Evolutionary conservation across 1,140 invertebrate species (phyloP).

Genomic region (Drosophila seguyi): DNA sequence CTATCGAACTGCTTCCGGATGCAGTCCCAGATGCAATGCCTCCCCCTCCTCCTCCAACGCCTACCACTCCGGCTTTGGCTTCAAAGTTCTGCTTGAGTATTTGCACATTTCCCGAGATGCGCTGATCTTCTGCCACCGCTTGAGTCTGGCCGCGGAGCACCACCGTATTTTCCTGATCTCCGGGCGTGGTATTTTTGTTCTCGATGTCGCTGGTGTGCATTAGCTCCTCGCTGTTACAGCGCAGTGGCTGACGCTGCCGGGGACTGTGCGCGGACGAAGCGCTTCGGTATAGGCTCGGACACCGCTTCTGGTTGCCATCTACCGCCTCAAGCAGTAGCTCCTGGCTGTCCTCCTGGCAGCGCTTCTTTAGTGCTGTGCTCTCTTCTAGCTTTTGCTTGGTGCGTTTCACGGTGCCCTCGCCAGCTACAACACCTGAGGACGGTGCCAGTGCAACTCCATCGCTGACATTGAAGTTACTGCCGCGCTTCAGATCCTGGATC

Average conservation of each 20-base stretch:
- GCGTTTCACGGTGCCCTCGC: constrained; percentile 89
- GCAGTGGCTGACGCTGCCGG: constrained; percentile 62
- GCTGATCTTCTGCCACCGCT: constrained; percentile 67
- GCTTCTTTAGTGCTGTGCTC: constrained; percentile 86
- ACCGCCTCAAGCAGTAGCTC: constrained; percentile 41
- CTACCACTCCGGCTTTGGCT: constrained; percentile 88
- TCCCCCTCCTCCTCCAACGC: constrained; percentile 25
- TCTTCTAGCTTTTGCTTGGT: constrained; percentile 92
- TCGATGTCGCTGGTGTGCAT: constrained; percentile 83
- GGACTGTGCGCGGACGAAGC: constrained; percentile 67
- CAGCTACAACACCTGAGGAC: constrained; percentile 78
- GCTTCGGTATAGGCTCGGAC: constrained; percentile 69
- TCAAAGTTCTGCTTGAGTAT: constrained; percentile 95
- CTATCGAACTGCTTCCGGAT: constrained; percentile 66
- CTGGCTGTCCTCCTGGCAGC: constrained; percentile 85
- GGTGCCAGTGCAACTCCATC: constrained; percentile 81
- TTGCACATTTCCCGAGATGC: constrained; percentile 89
- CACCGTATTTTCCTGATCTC: constrained; percentile 44
- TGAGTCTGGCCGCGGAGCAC: constrained; percentile 51
- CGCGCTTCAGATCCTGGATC: constrained; percentile 78
- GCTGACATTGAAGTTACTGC: constrained; percentile 60
- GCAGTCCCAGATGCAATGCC: constrained; percentile 73
- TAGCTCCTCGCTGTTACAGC: constrained; percentile 83
- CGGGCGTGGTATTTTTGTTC: constrained; percentile 70
- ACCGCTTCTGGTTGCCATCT: constrained; percentile 49